Percentiles rank a stretch among this genome's conserved stretches.
Evolutionary conservation across 2,888 invertebrate species (phyloP).

Genomic region (Camponotus fellah): DNA sequence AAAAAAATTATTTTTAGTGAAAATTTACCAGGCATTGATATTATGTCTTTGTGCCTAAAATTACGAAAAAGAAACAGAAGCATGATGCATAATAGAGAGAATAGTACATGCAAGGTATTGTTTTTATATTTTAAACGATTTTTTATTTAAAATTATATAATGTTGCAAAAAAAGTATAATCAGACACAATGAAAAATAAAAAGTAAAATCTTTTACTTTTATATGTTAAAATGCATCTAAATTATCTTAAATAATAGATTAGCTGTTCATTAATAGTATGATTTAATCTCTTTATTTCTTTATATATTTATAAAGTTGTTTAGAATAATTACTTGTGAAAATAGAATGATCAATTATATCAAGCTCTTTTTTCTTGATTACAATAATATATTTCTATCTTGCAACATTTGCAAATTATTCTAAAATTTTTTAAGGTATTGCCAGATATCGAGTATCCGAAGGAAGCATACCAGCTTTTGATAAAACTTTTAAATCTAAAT

Average conservation of each 20-base stretch:
- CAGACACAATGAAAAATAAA: neutral
- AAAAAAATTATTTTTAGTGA: constrained; percentile 87
- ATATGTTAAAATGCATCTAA: neutral
- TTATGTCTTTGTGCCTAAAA: constrained; percentile 81
- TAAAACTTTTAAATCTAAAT: constrained; percentile 92
- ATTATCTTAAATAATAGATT: neutral
- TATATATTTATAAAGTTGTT: neutral
- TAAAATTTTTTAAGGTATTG: constrained; percentile 76
- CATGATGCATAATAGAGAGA: constrained; percentile 59
- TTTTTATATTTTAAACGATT: constrained; percentile 56
- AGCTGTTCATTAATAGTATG: neutral
- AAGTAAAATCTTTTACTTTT: neutral
- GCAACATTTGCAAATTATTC: neutral
- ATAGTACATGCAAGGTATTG: constrained; percentile 76
- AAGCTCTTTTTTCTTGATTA: neutral
- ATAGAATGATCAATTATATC: neutral
- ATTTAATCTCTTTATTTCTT: neutral
- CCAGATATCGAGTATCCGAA: constrained; percentile 87
- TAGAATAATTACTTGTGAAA: neutral
- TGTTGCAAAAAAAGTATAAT: constrained; percentile 1
- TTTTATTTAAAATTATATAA: constrained; percentile 14
- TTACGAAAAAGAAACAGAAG: constrained; percentile 79
- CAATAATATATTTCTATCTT: neutral
- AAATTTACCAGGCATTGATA: constrained; percentile 86
- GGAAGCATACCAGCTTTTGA: constrained; percentile 91